Evolutionary conservation across 1,140 invertebrate species (phyloP), one percentile per base, ranked within the genome.

Genomic region (Pollicipes pollicipes): DNA sequence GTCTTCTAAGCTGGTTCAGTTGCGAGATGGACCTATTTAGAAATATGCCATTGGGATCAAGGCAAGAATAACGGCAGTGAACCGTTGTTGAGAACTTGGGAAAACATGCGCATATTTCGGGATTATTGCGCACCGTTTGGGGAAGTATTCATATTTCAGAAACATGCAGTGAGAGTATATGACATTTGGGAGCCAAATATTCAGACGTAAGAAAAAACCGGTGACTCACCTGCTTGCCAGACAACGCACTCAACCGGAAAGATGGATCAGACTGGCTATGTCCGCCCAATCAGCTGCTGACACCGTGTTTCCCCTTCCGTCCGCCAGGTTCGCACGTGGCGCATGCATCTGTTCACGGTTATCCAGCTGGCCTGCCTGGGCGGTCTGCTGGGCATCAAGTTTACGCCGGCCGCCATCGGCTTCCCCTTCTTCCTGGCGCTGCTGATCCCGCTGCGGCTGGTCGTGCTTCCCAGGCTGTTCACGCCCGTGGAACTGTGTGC

Each of bases 351-450:
- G 17, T 97, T 88, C 79, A 97, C 93, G 0, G 73, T 87, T 13
- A 86, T 95, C 72, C 93, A 97, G 81, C 78, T 94, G 17, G 74
- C 86, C 0, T 90, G 90, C 76, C 82, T 97, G 67, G 83, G 83
- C 0, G 70, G 90, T 3, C 80, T 97, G 45, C 95, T 92, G 88
- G 83, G 86, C 8, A 89, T 97, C 0, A 96, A 97, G 79, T 93
- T 90, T 16, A 91, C 93, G 0, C 83, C 84, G 30, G 87, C 89
- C 73, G 92, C 93, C 0, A 83, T 97, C 10, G 89, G 89, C 13
- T 88, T 97, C 77, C 95, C 95, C 3, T 95, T 97, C 79, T 90
- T 95, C 78, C 83, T 97, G 26, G 87, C 96, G 63, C 80, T 95
- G 45, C 90, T 96, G 86, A 87, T 97, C 72, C 93, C 94, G 2